These are phyloP conservation scores for Cavia porcellus DNA, from an alignment of 2,113 vertebrate genomes.

Conservation along the genomic window DNA sequence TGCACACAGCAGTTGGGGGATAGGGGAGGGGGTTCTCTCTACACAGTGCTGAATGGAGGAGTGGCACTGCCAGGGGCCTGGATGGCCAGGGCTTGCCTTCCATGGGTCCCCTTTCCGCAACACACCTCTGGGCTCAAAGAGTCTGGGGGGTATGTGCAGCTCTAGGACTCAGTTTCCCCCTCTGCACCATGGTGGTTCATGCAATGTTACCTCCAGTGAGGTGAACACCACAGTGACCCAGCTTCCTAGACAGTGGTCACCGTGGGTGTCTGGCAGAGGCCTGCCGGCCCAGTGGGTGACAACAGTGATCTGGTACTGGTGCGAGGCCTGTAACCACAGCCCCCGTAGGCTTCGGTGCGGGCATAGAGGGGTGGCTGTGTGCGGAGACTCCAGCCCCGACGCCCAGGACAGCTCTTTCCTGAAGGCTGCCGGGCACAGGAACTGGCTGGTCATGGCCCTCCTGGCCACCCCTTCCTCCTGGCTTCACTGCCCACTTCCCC, in stretches of 20 bases:
- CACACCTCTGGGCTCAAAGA: neutral
- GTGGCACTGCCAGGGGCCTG: accelerated
- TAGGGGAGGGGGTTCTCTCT: neutral
- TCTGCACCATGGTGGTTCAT: accelerated
- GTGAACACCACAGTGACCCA: neutral
- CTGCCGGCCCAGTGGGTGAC: accelerated
- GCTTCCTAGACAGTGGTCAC: neutral
- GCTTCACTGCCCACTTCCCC: neutral
- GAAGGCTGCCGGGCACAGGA: neutral
- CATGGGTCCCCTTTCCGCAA: accelerated
- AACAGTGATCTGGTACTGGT: neutral
- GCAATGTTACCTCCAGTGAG: neutral
- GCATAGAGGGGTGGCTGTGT: neutral
- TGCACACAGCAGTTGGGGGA: neutral
- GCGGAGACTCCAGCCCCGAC: neutral
- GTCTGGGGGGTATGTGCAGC: accelerated
- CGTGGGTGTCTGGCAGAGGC: accelerated
- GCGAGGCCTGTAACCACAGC: neutral
- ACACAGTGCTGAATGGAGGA: neutral
- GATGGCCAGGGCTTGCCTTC: neutral
- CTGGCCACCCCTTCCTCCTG: neutral
- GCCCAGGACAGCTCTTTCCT: no score
- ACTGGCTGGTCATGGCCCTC: neutral
- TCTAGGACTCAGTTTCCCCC: accelerated
- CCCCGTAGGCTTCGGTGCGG: neutral